Conservation (phyloP, 2,113 vertebrate species). For the Pteronura brasiliensis region DNA sequence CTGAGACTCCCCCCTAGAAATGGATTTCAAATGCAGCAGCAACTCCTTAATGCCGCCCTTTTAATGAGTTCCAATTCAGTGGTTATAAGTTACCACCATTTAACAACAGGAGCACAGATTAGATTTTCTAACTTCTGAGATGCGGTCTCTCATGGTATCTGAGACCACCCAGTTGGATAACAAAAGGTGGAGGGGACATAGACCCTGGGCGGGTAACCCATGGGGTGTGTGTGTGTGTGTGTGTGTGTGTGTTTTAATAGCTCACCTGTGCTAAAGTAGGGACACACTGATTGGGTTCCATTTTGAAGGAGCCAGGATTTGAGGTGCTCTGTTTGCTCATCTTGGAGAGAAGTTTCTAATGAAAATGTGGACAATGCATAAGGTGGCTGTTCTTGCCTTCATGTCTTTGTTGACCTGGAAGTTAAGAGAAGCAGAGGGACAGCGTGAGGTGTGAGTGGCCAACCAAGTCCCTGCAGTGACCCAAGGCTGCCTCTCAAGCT, state of each 20-base stretch:
- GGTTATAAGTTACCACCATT: constrained; percentile 45
- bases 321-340: not conserved
- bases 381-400: not conserved
- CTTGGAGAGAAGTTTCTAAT: not conserved
- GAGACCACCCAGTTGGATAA: not conserved
- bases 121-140: constrained; percentile 57
- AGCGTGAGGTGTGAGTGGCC: not conserved
- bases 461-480: fast-evolving
- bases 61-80: constrained; percentile 70
- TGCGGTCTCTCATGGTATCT: not conserved
- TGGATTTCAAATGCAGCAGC: constrained; percentile 27
- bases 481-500: not conserved
- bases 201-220: fast-evolving
- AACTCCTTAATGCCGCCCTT: constrained; percentile 46
- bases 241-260: not conserved
- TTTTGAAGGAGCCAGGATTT: not conserved
- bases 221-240: too few relatives aligned
- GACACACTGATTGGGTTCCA: not conserved
- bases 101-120: constrained; percentile 61
- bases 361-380: not conserved
- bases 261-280: not conserved
- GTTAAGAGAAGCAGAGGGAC: not conserved
- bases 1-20: constrained; percentile 47
- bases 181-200: not conserved
- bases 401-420: not conserved